Evolutionary conservation across 1,140 invertebrate species (phyloP).

Genomic region (Ceratosolen fusciceps): DNA sequence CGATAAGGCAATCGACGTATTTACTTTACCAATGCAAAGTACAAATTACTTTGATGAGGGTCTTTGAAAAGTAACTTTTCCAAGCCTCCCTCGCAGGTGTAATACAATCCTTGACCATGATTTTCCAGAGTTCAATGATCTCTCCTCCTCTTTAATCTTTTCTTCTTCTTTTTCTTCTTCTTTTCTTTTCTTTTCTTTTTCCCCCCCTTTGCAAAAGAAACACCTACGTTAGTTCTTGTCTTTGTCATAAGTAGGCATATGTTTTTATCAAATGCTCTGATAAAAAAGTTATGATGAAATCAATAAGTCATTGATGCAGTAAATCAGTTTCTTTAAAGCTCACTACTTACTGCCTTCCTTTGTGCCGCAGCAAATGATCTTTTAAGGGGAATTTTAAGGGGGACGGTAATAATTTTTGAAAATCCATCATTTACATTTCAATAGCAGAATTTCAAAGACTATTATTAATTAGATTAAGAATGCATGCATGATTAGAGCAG

Average conservation of each 20-base stretch:
- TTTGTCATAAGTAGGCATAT: constrained; percentile 33
- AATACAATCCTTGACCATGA: constrained; percentile 17
- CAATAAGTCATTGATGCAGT: constrained; percentile 38
- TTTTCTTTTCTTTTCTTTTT: too few species aligned
- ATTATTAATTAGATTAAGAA: not conserved
- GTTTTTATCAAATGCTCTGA: constrained; percentile 41
- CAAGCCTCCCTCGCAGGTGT: too few species aligned
- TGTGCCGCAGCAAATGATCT: constrained; percentile 3
- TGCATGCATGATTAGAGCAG: not conserved
- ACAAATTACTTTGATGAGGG: too few species aligned
- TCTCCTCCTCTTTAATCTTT: constrained; percentile 3
- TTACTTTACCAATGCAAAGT: too few species aligned
- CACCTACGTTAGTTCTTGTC: constrained; percentile 22
- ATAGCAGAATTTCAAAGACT: too few species aligned
- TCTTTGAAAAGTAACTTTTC: too few species aligned
- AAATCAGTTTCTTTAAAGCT: constrained; percentile 25
- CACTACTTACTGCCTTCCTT: constrained; percentile 19
- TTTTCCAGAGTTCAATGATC: constrained; percentile 31
- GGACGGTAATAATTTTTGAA: not conserved
- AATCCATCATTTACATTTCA: too few species aligned
- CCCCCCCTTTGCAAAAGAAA: constrained; percentile 25
- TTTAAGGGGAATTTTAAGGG: not conserved
- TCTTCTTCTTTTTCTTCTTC: too few species aligned
- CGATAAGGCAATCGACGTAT: too few species aligned
- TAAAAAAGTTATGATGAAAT: constrained; percentile 46